These are phyloP conservation scores for Osmoderma eremita DNA, from an alignment of 2,888 invertebrate species.

Conservation along the genomic window DNA sequence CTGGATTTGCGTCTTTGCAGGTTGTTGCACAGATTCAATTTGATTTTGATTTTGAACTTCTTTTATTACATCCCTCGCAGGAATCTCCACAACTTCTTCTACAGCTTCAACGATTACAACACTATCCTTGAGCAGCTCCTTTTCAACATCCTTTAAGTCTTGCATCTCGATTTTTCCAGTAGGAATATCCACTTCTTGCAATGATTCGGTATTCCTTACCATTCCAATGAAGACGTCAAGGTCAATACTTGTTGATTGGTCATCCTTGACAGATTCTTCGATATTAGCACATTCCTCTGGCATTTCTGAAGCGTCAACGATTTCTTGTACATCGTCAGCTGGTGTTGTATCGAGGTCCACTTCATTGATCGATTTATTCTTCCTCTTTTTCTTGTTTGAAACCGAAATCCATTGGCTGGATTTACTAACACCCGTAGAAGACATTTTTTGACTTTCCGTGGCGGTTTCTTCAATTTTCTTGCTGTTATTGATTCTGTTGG, in stretches of 20 bases:
- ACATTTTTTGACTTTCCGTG: neutral
- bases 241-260: neutral
- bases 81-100: slow-evolving; percentile 16
- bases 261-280: neutral
- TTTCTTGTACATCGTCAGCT: slow-evolving; percentile 54
- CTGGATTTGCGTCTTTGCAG: neutral
- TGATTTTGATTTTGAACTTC: neutral
- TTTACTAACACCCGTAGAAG: neutral
- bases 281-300: slow-evolving; percentile 19
- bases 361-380: slow-evolving; percentile 55
- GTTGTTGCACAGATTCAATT: slow-evolving; percentile 16
- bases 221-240: slow-evolving; percentile 26
- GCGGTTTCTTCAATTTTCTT: slow-evolving; percentile 15
- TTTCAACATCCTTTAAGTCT: slow-evolving; percentile 54
- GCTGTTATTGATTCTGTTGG: neutral
- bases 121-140: slow-evolving; percentile 45
- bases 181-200: slow-evolving; percentile 41
- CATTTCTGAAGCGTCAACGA: slow-evolving; percentile 44
- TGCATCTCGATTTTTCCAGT: slow-evolving; percentile 43
- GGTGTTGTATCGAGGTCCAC: slow-evolving; percentile 47
- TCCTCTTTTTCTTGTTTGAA: slow-evolving; percentile 60
- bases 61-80: neutral
- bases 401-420: slow-evolving; percentile 60
- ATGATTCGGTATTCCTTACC: slow-evolving; percentile 16
- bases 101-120: slow-evolving; percentile 42